A percentile compares a stretch with the other conserved stretches of the same genome.
phyloP scores from a whole-genome alignment of 2,797 vertebrate genomes.

The Enteromius anoplus region DNA sequence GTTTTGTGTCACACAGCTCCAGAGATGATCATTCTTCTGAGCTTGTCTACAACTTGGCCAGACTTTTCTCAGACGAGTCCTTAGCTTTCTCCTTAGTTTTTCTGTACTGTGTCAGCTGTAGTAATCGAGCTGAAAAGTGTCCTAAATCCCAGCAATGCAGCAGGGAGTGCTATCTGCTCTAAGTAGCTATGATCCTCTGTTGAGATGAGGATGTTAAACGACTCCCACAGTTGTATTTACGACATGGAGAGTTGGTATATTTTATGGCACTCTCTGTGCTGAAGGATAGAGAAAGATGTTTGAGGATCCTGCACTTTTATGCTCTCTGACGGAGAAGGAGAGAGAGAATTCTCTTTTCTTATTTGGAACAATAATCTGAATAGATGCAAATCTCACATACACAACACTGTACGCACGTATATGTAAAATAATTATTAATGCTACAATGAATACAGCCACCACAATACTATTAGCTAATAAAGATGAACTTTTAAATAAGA shows the following conservation, averaged over 20 bases:
- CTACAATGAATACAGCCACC: background rate
- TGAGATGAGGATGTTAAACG: constrained; percentile 30
- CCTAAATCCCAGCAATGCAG: constrained; percentile 42
- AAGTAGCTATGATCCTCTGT: constrained; percentile 31
- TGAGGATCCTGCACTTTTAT: background rate
- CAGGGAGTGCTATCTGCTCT: constrained; percentile 39
- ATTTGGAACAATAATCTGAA: background rate
- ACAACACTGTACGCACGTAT: no score
- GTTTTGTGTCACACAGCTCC: background rate
- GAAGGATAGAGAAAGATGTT: constrained; percentile 11
- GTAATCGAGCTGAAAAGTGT: constrained; percentile 37
- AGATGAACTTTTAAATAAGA: background rate
- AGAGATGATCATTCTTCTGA: constrained; percentile 40
- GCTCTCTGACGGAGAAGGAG: background rate
- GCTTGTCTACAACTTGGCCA: constrained; percentile 38
- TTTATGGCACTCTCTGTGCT: constrained; percentile 1
- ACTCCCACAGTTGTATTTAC: constrained; percentile 24
- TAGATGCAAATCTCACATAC: background rate
- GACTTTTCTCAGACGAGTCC: background rate
- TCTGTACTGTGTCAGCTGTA: constrained; percentile 40
- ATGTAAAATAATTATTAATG: background rate
- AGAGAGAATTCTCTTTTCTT: background rate
- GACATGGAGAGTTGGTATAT: constrained; percentile 14
- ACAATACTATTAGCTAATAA: background rate
- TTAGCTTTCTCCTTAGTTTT: constrained; percentile 17